phyloP scores from a whole-genome alignment of 2,888 invertebrate genomes.

The Lithosia quadra region DNA sequence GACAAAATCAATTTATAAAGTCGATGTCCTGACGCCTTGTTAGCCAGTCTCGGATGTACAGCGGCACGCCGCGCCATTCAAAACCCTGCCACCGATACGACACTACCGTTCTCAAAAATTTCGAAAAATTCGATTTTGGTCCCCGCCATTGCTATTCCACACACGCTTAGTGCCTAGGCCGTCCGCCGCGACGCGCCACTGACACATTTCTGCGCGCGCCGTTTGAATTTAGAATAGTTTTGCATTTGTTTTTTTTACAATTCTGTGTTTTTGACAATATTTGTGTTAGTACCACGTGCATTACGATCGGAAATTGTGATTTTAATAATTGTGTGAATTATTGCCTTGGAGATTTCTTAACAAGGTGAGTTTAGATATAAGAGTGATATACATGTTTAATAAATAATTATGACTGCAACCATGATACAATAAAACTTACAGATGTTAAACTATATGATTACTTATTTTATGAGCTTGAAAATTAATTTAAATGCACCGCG shows the following conservation, averaged over 20 bases:
- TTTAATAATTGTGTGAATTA: slow-evolving; percentile 52
- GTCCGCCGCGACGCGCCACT: slow-evolving; percentile 82
- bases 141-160: slow-evolving; percentile 70
- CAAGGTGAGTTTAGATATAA: slow-evolving; percentile 66
- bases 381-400: slow-evolving; percentile 12
- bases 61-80: slow-evolving; percentile 77
- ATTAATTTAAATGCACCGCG: slow-evolving; percentile 52
- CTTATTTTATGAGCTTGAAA: slow-evolving; percentile 42
- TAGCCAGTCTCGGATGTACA: slow-evolving; percentile 76
- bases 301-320: slow-evolving; percentile 61
- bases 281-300: slow-evolving; percentile 70
- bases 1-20: slow-evolving; percentile 84
- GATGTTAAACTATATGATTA: slow-evolving; percentile 27
- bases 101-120: slow-evolving; percentile 77
- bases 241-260: slow-evolving; percentile 66
- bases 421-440: slow-evolving; percentile 33
- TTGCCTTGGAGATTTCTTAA: slow-evolving; percentile 53
- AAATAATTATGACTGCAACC: slow-evolving; percentile 26
- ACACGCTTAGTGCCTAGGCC: slow-evolving; percentile 80
- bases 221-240: slow-evolving; percentile 83
- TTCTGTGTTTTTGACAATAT: slow-evolving; percentile 68
- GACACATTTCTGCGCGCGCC: slow-evolving; percentile 86
- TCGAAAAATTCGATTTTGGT: slow-evolving; percentile 72
- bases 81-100: slow-evolving; percentile 75
- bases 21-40: slow-evolving; percentile 82